Base-by-base conservation (phyloP, 2,888 invertebrate genomes). In the Serripes groenlandicus region DNA sequence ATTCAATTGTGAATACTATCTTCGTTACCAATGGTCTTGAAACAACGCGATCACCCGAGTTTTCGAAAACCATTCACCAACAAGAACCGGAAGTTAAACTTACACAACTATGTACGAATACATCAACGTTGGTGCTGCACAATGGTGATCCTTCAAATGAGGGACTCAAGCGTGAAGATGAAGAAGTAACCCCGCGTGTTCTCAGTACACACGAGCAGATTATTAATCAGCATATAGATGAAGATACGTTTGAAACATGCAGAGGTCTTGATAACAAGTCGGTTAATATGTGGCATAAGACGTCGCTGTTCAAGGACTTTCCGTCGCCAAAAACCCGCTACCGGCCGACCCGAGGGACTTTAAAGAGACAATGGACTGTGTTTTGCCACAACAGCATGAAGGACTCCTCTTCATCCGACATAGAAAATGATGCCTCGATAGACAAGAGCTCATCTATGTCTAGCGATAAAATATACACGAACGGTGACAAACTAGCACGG, bases 281-380 rank as follows among this genome's bases (percentile, higher is more conserved):
- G 11, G 11, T 32, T 21, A 62, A n/a, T 32, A 5, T n/a, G 26
- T 42, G 28, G 23, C 66, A 66, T 28, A 66, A 37, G 42, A 26
- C 66, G 7, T 42, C 66, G 1, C 26, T 66, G n/a, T 28, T 42
- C 42, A 66, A 23, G 42, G 66, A 66, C n/a, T 2, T 66, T 35
- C 18, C 26, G 26, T 15, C 66, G 18, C 18, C 66, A n/a, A 15
- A 15, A 4, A 7, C 11, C 4, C 23, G 26, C 5, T 0, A 23
- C 5, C 21, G 23, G 4, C 2, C 15, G n/a, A 3, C 35, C 0
- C 77, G 77, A 18, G 77, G 69, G 3, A 77, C 42, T 49, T 37
- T 81, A 0, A 81, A 35, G n/a, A 30, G 84, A 30, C 84, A 84
- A 37, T 72, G 62, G 23, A 71, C 60, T 23, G 54, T 84, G 28